Percentiles rank a stretch among this genome's conserved stretches.
Evolutionary conservation across 1,140 invertebrate genomes (phyloP).

Genomic region (Ooceraea biroi): DNA sequence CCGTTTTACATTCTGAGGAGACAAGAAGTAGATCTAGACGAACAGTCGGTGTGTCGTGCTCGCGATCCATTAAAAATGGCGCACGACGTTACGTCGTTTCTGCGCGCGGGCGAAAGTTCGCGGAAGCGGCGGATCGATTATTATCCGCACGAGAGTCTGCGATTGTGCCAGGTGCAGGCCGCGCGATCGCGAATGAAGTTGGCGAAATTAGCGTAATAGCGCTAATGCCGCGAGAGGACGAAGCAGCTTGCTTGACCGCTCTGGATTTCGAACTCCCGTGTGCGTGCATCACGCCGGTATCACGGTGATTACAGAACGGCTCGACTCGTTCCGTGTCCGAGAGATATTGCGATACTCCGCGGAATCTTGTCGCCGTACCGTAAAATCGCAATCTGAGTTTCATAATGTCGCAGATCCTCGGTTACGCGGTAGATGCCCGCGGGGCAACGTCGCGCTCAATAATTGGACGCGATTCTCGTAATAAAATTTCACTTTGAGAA

Average conservation of each 20-base stretch:
- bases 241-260: neutral
- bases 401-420: constrained; percentile 34
- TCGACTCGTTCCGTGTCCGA: neutral
- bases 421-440: constrained; percentile 36
- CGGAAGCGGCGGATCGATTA: neutral
- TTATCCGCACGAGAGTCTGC: neutral
- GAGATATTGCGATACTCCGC: constrained; percentile 31
- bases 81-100: neutral
- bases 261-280: constrained; percentile 3
- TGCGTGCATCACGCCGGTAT: constrained; percentile 15
- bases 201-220: constrained; percentile 43
- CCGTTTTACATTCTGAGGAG: neutral
- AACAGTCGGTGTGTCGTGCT: neutral
- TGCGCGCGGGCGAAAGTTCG: neutral
- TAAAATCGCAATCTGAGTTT: constrained; percentile 42
- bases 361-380: constrained; percentile 18
- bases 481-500: constrained; percentile 45
- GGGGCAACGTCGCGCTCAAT: constrained; percentile 23
- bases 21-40: neutral
- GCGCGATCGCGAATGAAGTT: constrained; percentile 13
- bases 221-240: neutral
- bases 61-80: neutral
- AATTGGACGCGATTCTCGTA: constrained; percentile 51
- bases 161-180: neutral
- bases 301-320: constrained; percentile 32